These are phyloP conservation scores for Polietes domitor DNA, from an alignment of 2,888 invertebrate species.

Conservation along the genomic window DNA sequence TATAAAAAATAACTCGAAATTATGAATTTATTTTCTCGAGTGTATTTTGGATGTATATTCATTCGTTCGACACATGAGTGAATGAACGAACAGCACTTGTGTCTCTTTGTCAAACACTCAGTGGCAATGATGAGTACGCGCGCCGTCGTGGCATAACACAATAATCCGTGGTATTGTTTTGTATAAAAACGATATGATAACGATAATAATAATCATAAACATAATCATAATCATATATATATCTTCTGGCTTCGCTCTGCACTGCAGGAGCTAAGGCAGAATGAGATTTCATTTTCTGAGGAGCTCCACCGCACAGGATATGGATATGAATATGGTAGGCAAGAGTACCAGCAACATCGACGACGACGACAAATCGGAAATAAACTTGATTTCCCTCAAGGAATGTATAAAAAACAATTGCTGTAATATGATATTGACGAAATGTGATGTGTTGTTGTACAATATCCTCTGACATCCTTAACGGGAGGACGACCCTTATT, in stretches of 20 bases:
- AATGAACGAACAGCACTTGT: background rate
- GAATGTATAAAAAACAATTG: conserved; percentile 18
- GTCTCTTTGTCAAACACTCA: conserved; percentile 4
- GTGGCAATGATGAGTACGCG: conserved; percentile 9
- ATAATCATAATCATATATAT: conserved; percentile 38
- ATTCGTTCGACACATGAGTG: background rate
- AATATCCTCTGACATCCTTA: background rate
- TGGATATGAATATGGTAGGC: background rate
- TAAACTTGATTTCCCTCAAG: conserved; percentile 34
- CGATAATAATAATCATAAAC: conserved; percentile 59
- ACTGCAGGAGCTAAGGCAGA: background rate
- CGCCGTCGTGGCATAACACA: conserved; percentile 7
- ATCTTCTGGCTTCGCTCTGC: background rate
- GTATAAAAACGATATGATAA: conserved; percentile 54
- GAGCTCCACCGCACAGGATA: too few species aligned
- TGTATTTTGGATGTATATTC: background rate
- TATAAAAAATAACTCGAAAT: too few species aligned
- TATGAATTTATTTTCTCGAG: background rate
- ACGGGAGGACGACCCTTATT: background rate
- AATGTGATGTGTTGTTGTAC: conserved; percentile 14
- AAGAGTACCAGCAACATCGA: background rate
- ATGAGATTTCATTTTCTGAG: background rate
- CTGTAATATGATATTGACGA: conserved; percentile 7
- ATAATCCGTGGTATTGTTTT: conserved; percentile 48
- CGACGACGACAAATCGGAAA: conserved; percentile 20